These are phyloP conservation scores for Blastobasis adustella DNA, from an alignment of 2,888 invertebrate genomes.

Conservation along the genomic window DNA sequence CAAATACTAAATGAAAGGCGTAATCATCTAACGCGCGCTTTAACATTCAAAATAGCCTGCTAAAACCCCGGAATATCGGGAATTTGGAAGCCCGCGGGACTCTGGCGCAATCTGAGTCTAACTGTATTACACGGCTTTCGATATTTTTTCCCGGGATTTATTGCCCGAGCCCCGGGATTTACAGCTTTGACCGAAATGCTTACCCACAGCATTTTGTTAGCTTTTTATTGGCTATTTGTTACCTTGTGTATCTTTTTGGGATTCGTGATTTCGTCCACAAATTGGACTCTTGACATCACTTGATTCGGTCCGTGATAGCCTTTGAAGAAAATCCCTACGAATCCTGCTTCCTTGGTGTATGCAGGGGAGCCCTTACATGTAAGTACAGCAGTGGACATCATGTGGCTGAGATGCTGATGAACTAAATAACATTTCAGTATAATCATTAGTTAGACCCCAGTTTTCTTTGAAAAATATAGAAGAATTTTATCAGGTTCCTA, in stretches of 20 bases:
- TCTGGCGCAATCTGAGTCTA: conserved; percentile 21
- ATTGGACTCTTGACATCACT: conserved; percentile 40
- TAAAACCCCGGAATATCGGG: conserved; percentile 10
- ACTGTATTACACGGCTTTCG: conserved; percentile 61
- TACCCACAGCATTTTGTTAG: conserved; percentile 66
- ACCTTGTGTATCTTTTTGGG: conserved; percentile 64
- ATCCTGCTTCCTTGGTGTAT: too few species aligned
- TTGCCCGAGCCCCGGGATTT: conserved; percentile 54
- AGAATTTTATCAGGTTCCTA: too few species aligned
- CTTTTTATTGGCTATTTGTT: conserved; percentile 71
- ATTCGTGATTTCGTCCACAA: conserved; percentile 48
- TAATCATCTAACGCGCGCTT: conserved; percentile 25
- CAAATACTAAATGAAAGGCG: conserved; percentile 21
- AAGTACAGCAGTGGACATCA: too few species aligned
- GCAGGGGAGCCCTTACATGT: too few species aligned
- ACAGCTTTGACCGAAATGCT: conserved; percentile 68
- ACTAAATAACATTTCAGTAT: too few species aligned
- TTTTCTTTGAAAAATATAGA: too few species aligned
- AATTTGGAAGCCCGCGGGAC: conserved; percentile 4
- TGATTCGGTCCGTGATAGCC: too few species aligned
- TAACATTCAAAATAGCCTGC: conserved; percentile 24
- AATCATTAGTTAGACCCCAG: too few species aligned
- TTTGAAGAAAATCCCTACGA: too few species aligned
- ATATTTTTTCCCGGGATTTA: conserved; percentile 64
- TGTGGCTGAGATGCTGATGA: too few species aligned